These are phyloP conservation scores for Rhogogaster chlorosoma DNA, from an alignment of 2,888 invertebrate genomes.

Conservation along the genomic window DNA sequence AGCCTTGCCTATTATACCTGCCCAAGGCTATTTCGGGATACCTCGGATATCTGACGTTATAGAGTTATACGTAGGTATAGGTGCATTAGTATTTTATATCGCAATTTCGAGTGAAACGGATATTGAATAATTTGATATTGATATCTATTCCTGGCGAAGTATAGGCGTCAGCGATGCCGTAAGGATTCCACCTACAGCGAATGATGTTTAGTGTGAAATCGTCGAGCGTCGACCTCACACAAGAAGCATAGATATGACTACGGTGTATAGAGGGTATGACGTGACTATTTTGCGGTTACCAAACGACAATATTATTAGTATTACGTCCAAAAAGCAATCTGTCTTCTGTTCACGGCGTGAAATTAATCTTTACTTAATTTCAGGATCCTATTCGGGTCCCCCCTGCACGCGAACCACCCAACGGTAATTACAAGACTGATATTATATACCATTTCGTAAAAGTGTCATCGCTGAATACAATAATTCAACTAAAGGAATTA, in stretches of 20 bases:
- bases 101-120: neutral
- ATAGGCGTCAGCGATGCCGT: neutral
- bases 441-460: constrained; percentile 32
- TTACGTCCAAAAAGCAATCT: constrained; percentile 46
- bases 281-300: constrained; percentile 49
- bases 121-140: neutral
- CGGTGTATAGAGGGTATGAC: constrained; percentile 25
- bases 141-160: neutral
- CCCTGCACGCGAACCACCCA: neutral
- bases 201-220: constrained; percentile 16
- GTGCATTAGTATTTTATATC: neutral
- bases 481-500: neutral
- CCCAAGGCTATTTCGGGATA: neutral
- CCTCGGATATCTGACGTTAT: neutral
- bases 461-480: constrained; percentile 29
- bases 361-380: constrained; percentile 50
- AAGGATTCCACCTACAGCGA: neutral
- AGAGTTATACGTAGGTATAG: neutral
- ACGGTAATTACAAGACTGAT: constrained; percentile 40
- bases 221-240: constrained; percentile 41
- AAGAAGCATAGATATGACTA: neutral
- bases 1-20: neutral
- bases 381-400: constrained; percentile 18
- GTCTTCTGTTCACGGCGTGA: constrained; percentile 46
- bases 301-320: constrained; percentile 50